Percentiles rank a stretch among this genome's conserved stretches.
Evolutionary conservation across 2,113 vertebrate genomes (phyloP).

Genomic region (Melanerpes formicivorus): DNA sequence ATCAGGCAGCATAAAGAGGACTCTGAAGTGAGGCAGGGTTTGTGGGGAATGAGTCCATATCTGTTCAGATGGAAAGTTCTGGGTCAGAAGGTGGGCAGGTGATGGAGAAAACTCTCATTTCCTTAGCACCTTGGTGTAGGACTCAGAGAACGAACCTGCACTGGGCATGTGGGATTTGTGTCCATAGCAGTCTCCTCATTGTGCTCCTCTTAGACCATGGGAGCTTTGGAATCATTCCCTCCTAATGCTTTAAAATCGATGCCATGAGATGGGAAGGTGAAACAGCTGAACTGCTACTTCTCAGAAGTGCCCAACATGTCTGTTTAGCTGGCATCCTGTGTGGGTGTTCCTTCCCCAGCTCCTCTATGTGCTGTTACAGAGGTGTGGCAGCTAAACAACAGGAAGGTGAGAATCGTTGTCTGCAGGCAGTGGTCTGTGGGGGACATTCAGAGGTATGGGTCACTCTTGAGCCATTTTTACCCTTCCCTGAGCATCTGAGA

Average conservation of each 20-base stretch:
- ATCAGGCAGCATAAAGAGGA: not conserved
- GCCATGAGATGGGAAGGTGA: not conserved
- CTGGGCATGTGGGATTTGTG: rapidly evolving
- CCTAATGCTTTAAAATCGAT: rapidly evolving
- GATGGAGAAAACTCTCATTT: not conserved
- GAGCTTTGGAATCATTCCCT: not conserved
- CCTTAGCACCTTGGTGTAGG: not conserved
- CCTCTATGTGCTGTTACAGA: rapidly evolving
- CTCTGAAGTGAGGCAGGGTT: not conserved
- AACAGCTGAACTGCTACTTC: not conserved
- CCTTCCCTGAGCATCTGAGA: not conserved
- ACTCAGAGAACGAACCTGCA: rapidly evolving
- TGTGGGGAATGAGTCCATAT: rapidly evolving
- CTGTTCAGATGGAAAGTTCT: not conserved
- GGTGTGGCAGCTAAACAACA: not conserved
- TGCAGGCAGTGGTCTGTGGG: not conserved
- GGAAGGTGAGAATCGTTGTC: not conserved
- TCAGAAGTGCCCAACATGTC: not conserved
- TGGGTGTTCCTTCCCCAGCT: not conserved
- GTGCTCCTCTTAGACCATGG: rapidly evolving
- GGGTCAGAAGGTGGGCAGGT: not conserved
- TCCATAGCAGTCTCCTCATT: not conserved
- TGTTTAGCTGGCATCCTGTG: not conserved
- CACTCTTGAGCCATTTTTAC: not conserved
- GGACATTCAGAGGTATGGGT: rapidly evolving